Percentiles rank a stretch among this genome's conserved stretches.
These are phyloP conservation scores for Otolemur garnettii DNA, from an alignment of 2,113 vertebrate species.

Conservation along the genomic window DNA sequence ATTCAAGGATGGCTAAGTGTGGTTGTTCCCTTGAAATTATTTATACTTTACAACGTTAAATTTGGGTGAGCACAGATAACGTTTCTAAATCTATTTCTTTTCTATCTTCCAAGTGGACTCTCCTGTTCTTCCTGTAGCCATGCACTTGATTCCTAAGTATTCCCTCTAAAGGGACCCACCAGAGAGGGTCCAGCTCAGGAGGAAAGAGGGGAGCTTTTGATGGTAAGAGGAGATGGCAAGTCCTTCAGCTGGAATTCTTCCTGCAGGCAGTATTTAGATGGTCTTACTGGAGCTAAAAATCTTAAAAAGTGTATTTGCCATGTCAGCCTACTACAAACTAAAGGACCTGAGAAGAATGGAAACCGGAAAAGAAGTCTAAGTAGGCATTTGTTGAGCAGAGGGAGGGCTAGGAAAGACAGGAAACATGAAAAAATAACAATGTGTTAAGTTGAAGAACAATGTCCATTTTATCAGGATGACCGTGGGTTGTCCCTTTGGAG, in stretches of 20 bases:
- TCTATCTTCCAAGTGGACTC: background rate
- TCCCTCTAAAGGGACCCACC: background rate
- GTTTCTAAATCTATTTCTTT: slow-evolving; percentile 34
- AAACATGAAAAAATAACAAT: background rate
- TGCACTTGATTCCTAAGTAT: background rate
- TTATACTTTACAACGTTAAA: slow-evolving; percentile 58
- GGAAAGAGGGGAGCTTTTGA: background rate
- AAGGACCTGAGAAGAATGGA: background rate
- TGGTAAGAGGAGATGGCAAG: background rate
- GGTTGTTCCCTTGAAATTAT: slow-evolving; percentile 61
- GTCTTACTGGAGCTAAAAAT: background rate
- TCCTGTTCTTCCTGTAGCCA: background rate
- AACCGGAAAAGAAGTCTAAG: background rate
- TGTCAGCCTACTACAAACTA: background rate
- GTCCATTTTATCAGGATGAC: slow-evolving; percentile 22
- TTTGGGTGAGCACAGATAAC: background rate
- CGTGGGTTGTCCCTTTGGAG: background rate
- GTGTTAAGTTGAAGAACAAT: background rate
- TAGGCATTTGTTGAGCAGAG: background rate
- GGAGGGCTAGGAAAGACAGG: background rate
- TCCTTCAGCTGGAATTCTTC: background rate
- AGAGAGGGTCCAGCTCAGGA: background rate
- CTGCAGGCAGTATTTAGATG: background rate
- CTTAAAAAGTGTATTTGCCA: background rate
- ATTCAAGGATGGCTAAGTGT: background rate